Base-by-base conservation (phyloP, 2,888 invertebrate genomes). In the Mesoligia furuncula region DNA sequence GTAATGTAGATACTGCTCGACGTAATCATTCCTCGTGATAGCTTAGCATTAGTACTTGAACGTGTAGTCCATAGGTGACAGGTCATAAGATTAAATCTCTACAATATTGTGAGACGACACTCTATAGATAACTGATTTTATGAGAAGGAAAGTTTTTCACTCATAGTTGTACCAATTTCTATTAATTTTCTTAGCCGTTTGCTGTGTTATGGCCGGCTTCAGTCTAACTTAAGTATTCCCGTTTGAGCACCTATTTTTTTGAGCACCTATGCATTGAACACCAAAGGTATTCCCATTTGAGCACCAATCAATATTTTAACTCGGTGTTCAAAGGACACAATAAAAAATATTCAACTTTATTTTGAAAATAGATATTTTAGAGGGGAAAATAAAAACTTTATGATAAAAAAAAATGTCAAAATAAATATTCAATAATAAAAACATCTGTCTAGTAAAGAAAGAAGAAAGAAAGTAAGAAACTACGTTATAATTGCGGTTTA, bases 41-140 rank as follows among this genome's bases (percentile, higher is more conserved):
- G 20, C 1, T 54, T 69, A 13, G n/a, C 39, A 51, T 51, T 61
- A 73, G n/a, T 17, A 74, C 11, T 45, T n/a, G 9, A 57, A 24
- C 7, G 24, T 31, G 24, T 15, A 27, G 48, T 75, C 59, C 24
- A 2, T 9, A 75, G 75, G 39, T 13, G 39, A 62, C 8, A 51
- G 51, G 62, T 42, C 51, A 31, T 15, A 15, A 17, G 62, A n/a
- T 75, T 62, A 36, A 59, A 39, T 42, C 6, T 39, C 9, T 15
- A 51, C 75, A 42, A 75, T 42, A 51, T 51, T 75, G 20, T 51
- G 1, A 17, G n/a, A 51, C 48, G 31, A 39, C 45, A 57, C 24
- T 31, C 36, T 8, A 24, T 69, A n/a, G 36, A 36, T 36, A 69
- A 59, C 45, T 59, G 74, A 61, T 75, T 31, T 31, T 48, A 31